Percentiles rank a stretch among this genome's conserved stretches.
phyloP scores from a whole-genome alignment of 2,797 vertebrate genomes.

The Bovichtus variegatus region DNA sequence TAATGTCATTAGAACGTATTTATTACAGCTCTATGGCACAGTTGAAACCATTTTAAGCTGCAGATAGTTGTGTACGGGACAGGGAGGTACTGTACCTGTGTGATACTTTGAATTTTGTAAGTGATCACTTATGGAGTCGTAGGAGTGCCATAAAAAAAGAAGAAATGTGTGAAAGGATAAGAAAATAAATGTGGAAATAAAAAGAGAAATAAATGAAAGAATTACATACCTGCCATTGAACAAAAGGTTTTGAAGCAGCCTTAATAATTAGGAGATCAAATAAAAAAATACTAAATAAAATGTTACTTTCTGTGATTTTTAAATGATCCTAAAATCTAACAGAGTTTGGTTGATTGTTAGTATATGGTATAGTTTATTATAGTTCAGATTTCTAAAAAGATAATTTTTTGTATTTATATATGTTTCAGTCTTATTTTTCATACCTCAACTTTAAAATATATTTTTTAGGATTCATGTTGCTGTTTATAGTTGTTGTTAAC shows the following conservation, averaged over 20 bases:
- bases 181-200: too few species aligned
- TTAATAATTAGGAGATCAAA: too few species aligned
- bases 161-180: too few species aligned
- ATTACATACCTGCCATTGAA: too few species aligned
- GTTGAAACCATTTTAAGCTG: conserved; percentile 64
- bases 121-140: not conserved
- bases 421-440: not conserved
- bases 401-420: not conserved
- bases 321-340: too few species aligned
- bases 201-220: too few species aligned
- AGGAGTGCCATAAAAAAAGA: too few species aligned
- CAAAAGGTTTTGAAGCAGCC: too few species aligned
- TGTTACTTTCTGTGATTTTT: too few species aligned
- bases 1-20: conserved; percentile 78
- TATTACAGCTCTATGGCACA: conserved; percentile 72
- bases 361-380: not conserved
- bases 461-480: not conserved
- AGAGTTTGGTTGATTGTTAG: not conserved
- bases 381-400: not conserved
- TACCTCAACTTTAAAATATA: not conserved
- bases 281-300: too few species aligned
- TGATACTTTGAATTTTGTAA: conserved; percentile 9
- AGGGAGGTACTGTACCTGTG: conserved; percentile 12
- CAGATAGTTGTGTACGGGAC: conserved; percentile 28
- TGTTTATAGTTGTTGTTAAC: not conserved